Evolutionary conservation across 2,888 invertebrate species (phyloP).

Genomic region (Lasioglossum vierecki): DNA sequence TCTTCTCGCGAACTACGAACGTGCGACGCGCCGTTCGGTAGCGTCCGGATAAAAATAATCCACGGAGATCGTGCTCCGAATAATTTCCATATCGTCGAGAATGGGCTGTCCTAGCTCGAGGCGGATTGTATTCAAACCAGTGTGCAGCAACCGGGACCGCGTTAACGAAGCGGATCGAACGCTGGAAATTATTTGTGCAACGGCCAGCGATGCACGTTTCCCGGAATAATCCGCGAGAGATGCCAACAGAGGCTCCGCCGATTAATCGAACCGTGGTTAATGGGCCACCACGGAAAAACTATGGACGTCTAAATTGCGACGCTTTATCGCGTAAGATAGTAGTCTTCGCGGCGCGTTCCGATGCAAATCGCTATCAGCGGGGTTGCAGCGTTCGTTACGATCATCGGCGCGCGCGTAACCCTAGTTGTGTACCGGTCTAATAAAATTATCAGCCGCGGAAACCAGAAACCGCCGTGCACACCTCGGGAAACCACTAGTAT

Average conservation of each 20-base stretch:
- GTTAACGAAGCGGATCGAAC: conserved; percentile 12
- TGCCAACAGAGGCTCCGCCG: not conserved
- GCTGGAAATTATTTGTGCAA: not conserved
- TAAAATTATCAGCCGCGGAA: conserved; percentile 42
- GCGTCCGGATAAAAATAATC: not conserved
- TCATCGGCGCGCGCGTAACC: not conserved
- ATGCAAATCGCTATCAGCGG: conserved; percentile 24
- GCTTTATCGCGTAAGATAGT: conserved; percentile 22
- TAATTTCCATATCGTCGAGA: not conserved
- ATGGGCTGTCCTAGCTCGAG: not conserved
- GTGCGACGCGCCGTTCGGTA: not conserved
- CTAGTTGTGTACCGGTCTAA: conserved; percentile 22
- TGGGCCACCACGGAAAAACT: not conserved
- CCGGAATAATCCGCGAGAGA: not conserved
- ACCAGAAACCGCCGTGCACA: conserved; percentile 12
- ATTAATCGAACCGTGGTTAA: conserved; percentile 2
- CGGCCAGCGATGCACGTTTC: not conserved
- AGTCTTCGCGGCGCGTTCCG: not conserved
- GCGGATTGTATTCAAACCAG: not conserved
- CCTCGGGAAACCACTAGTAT: conserved; percentile 35
- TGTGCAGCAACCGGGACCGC: not conserved
- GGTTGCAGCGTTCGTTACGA: conserved; percentile 6
- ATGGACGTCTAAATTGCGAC: not conserved
- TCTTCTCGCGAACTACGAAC: not conserved
- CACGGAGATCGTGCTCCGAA: not conserved